phyloP scores from a whole-genome alignment of 2,113 vertebrate species.

The Pseudopodoces humilis region DNA sequence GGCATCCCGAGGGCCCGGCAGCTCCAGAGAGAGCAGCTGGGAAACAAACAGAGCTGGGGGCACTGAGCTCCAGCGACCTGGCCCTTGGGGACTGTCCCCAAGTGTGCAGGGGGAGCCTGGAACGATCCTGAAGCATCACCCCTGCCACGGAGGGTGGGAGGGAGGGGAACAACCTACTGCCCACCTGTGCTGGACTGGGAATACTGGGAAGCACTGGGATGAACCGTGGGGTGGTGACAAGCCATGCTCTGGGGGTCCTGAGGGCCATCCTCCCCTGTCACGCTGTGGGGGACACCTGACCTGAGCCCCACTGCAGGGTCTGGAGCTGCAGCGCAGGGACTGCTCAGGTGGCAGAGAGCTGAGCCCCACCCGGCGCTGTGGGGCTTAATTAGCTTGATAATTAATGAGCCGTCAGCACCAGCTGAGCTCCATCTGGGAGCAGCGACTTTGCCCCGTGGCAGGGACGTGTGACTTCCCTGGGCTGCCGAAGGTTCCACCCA shows the following conservation, averaged over 20 bases:
- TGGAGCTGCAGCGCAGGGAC: accelerated
- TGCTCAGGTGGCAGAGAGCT: accelerated
- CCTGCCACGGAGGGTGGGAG: neutral
- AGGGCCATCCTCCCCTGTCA: neutral
- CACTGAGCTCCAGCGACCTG: accelerated
- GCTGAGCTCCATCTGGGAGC: neutral
- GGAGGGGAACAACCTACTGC: accelerated
- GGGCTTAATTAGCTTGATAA: neutral
- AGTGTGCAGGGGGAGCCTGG: neutral
- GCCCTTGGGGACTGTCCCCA: neutral
- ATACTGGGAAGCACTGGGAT: neutral
- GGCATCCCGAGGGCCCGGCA: accelerated
- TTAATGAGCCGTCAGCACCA: neutral
- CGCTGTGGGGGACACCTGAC: accelerated
- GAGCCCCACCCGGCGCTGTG: neutral
- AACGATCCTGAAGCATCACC: accelerated
- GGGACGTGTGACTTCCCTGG: accelerated
- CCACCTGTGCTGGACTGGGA: neutral
- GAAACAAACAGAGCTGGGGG: neutral
- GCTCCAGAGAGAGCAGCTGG: neutral
- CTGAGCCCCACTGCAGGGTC: neutral
- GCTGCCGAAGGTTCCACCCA: neutral
- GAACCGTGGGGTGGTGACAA: neutral
- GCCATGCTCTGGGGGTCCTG: accelerated
- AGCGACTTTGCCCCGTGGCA: neutral